Evolutionary conservation across 2,797 vertebrate genomes (phyloP).

Genomic region (Phaenicophaeus curvirostris): DNA sequence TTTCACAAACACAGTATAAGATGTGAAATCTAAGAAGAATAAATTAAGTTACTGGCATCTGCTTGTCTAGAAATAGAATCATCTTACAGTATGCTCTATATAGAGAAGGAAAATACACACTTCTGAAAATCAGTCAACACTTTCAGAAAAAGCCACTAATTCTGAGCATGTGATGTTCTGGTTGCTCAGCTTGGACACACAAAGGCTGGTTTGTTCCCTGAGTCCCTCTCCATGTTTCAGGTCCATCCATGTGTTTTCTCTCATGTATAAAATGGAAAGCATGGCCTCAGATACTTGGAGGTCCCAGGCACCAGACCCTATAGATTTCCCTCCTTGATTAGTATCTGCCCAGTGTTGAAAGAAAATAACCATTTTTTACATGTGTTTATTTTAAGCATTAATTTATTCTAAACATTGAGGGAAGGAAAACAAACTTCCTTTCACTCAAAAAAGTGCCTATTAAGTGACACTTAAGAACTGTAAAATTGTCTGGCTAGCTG

Average conservation of each 20-base stretch:
- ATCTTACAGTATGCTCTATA: slow-evolving; percentile 25
- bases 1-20: slow-evolving; percentile 39
- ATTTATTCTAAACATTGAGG: background rate
- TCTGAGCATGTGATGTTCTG: background rate
- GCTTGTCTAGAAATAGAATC: slow-evolving; percentile 56
- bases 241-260: background rate
- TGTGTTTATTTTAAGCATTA: background rate
- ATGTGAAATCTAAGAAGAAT: slow-evolving; percentile 57
- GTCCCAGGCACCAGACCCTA: background rate
- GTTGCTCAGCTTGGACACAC: background rate
- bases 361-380: background rate
- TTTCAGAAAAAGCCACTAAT: background rate
- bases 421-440: background rate
- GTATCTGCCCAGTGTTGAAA: background rate
- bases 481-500: background rate
- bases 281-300: background rate
- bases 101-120: slow-evolving; percentile 29
- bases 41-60: slow-evolving; percentile 61
- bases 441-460: background rate
- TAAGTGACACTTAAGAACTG: background rate
- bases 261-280: fast-evolving
- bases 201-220: background rate
- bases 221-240: background rate
- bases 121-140: slow-evolving; percentile 36
- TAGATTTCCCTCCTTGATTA: background rate